Evolutionary conservation across 2,113 vertebrate genomes (phyloP), one percentile per base, ranked within the genome.

Genomic region (Dissostichus mawsoni): DNA sequence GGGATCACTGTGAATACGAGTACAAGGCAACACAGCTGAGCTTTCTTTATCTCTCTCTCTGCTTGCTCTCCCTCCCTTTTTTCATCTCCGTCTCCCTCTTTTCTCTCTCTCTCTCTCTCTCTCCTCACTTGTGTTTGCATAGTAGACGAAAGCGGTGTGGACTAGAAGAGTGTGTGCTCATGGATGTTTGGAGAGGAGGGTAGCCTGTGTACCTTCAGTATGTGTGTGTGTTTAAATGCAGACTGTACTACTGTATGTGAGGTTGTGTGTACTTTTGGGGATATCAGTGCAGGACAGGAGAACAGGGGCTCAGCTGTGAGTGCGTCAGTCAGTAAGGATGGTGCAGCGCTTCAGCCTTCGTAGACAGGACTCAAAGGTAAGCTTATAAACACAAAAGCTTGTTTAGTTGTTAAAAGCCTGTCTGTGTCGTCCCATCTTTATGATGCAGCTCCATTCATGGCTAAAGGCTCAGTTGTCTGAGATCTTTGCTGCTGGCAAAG

Each of bases 271-370:
- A 58, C 81, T 69, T 85, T 80, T 81, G 87, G 70, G 73, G 68
- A 71, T 78, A 66, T 82, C 62, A 83, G 80, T 64, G 52, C 53
- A 82, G 79, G 47, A 63, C 76, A 86, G 69, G 82, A 83, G 79
- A 79, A 25, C 58, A 62, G 84, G 77, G 72, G 78, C 76, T 89
- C 85, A 83, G 84, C 85, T 85, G 84, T 86, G 73, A 79, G 69
- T 76, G 48, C 76, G 14, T 74, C 86, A 74, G 91, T 87, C 81
- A 95, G 91, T 87, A 80, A 95, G 89, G 74, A 95, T 95, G 95
- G 95, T 95, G 89, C 95, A 95, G 87, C 92, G 94, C 76, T 95
- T 95, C 91, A 94, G 91, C 80, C 94, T 95, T 50, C 93, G 93
- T 68, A 93, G 94, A 81, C 93, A 95, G 84, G 90, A 88, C 81